These are phyloP conservation scores for Nyctalus aviator DNA, from an alignment of 2,797 vertebrate species.

Conservation along the genomic window DNA sequence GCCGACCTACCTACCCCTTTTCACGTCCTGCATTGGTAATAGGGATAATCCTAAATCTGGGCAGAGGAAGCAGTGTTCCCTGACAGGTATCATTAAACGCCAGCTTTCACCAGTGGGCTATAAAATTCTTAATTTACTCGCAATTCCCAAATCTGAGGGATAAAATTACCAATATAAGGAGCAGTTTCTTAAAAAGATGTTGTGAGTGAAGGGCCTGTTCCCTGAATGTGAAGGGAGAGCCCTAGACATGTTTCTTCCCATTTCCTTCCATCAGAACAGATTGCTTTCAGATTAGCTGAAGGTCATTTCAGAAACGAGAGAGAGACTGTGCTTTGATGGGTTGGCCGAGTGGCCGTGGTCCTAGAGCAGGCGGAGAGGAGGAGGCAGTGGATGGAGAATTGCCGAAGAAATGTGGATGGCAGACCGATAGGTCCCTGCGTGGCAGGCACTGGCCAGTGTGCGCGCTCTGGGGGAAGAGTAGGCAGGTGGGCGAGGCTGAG, in stretches of 20 bases:
- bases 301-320: neutral
- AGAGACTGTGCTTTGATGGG: neutral
- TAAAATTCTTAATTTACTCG: slow-evolving; percentile 3
- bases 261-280: slow-evolving; percentile 20
- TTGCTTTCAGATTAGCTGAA: neutral
- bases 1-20: no score
- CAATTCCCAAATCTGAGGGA: neutral
- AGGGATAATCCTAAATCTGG: neutral
- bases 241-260: neutral
- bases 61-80: neutral
- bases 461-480: neutral
- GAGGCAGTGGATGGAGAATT: neutral
- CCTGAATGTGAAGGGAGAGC: neutral
- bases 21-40: neutral
- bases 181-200: neutral
- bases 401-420: neutral
- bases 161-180: neutral
- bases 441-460: neutral
- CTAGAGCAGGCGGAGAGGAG: neutral
- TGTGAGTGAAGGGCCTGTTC: neutral
- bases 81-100: neutral
- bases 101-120: neutral
- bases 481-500: neutral
- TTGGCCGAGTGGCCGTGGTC: neutral
- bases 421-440: neutral